Evolutionary conservation across 1,140 invertebrate genomes (phyloP), one percentile per base, ranked within the genome.

Genomic region (Cydia fagiglandana): DNA sequence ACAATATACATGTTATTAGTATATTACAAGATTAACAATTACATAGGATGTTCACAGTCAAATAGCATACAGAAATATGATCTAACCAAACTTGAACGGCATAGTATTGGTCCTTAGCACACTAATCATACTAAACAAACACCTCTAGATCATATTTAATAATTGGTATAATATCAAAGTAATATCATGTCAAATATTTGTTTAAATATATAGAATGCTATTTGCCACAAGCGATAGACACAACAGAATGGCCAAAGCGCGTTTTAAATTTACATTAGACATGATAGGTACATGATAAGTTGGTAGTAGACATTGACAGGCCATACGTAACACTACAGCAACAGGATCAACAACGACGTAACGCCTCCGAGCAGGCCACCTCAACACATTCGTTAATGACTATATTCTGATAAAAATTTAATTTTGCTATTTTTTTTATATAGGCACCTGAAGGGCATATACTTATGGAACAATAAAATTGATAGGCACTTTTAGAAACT

Each of bases 1-100:
- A 88, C 86, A 91, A 88, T 88, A 90, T 92, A 92, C 88, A 90
- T 86, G 82, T 85, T 85, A 82, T 64, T 77, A 73, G 34, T 88
- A 90, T 91, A 86, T 83, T 89, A 91, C 89, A 91, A 91, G 82
- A 84, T 83, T 80, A 78, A 81, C 79, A 81, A 80, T 79, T 77
- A 82, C 81, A 81, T 81, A 79, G 80, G 76, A 80, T 83, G 79
- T 70, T 81, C 77, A 81, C 80, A 81, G 81, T 81, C 78, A 80
- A 81, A 74, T 78, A 79, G 79, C 79, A 80, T 83, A 81, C 79
- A 81, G 78, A 74, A 81, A 79, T 83, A 85, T 80, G 81, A 83
- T 83, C 82, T 80, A 77, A 79, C 80, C 77, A 70, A 70, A 81
- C 77, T 77, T 81, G 80, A 83, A 80, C 73, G 79, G 78, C 79